These are phyloP conservation scores for Myotis planiceps DNA, from an alignment of 2,797 vertebrate genomes.

Conservation along the genomic window DNA sequence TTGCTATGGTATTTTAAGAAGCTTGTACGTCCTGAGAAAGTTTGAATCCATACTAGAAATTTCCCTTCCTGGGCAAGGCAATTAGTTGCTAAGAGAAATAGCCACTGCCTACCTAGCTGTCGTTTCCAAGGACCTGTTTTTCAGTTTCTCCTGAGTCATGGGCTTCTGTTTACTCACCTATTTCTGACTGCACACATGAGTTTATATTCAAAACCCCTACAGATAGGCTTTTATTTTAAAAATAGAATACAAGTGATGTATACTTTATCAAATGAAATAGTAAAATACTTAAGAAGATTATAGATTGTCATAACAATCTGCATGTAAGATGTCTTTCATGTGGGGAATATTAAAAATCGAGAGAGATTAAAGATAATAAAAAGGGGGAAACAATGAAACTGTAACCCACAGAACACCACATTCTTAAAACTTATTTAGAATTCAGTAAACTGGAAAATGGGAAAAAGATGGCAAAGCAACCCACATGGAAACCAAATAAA, in stretches of 20 bases:
- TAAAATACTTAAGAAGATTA: not conserved
- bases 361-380: not conserved
- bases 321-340: not conserved
- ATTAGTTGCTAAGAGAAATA: not conserved
- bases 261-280: not conserved
- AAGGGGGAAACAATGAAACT: not conserved
- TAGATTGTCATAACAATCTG: not conserved
- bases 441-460: slow-evolving; percentile 71
- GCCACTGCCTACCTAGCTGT: not conserved
- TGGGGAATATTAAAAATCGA: not conserved
- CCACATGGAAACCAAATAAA: slow-evolving; percentile 33
- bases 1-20: not conserved
- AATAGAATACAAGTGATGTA: not conserved
- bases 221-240: not conserved
- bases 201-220: not conserved
- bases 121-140: not conserved
- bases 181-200: not conserved
- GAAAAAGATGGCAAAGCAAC: slow-evolving; percentile 16
- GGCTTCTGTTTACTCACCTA: not conserved
- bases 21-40: not conserved
- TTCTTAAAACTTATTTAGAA: slow-evolving; percentile 63
- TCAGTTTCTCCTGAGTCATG: not conserved
- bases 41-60: not conserved
- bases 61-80: not conserved
- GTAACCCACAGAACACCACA: not conserved